Evolutionary conservation across 2,113 vertebrate species (phyloP), one percentile per base, ranked within the genome.

Genomic region (Phoxinus phoxinus): DNA sequence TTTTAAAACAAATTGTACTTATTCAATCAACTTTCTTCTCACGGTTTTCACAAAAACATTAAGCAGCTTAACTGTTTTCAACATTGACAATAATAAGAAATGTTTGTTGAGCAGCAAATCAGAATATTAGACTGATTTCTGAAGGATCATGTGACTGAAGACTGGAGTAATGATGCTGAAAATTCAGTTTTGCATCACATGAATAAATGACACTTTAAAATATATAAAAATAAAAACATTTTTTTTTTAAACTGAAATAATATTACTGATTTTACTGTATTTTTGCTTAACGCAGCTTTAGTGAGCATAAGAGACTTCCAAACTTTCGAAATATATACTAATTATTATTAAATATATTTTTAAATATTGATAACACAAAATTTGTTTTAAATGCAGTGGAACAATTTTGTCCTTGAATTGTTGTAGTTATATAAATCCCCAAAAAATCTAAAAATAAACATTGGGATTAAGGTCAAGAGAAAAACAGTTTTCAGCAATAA

Each of bases 381-480:
- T 23, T n/a, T 71, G 41, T 41, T 37, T 4, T 23, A 23, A n/a
- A 5, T 46, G 10, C 74, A 76, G 27, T 3, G 53, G 25, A 76
- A 51, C 13, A 53, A 51, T 76, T 63, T 25, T 44, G 35, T 76
- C 25, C 44, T 76, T 76, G 74, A 76, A 76, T 76, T 76, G 74
- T 53, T 76, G 74, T 51, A 76, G 46, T 76, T 53, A 76, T 53
- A 76, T 76, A 76, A 74, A 74, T n/a, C 72, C 19, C 72, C 19
- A 23, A 23, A 46, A 41, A 74, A 74, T 46, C 35, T 30, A 76
- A 76, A 76, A 73, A 44, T 44, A 73, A 73, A 73, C 41, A 44
- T 73, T 44, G 23, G 74, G 74, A 76, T 76, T 76, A 76, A 30
- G 74, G 74, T 51, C 74, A 53, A 76, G 23, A 76, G 13, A 76